A percentile compares a stretch with the other conserved stretches of the same genome.
These are phyloP conservation scores for Lutjanus argentimaculatus DNA, from an alignment of 2,797 vertebrate species.

Conservation along the genomic window DNA sequence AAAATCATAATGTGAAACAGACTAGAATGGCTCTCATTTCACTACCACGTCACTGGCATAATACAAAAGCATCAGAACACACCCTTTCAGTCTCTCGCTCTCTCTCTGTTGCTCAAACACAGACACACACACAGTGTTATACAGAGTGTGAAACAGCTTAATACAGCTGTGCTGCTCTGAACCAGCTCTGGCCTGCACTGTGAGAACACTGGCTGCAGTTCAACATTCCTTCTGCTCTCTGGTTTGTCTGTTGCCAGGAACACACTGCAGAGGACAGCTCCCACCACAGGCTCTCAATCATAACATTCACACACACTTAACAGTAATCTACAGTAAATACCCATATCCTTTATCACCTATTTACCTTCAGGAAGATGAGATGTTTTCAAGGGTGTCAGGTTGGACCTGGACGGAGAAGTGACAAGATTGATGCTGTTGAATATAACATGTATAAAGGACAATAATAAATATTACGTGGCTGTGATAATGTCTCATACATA, in stretches of 20 bases:
- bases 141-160: constrained; percentile 71
- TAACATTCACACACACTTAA: constrained; percentile 64
- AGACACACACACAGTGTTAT: constrained; percentile 39
- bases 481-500: constrained; percentile 36
- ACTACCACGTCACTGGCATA: constrained; percentile 37
- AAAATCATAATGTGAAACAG: constrained; percentile 9
- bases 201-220: constrained; percentile 80
- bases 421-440: constrained; percentile 6
- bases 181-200: constrained; percentile 73
- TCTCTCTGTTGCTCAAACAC: background rate
- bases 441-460: constrained; percentile 1
- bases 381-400: constrained; percentile 66
- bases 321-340: constrained; percentile 46
- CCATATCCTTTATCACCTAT: constrained; percentile 16
- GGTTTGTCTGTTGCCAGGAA: constrained; percentile 72
- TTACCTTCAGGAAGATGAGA: constrained; percentile 51
- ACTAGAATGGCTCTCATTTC: constrained; percentile 22
- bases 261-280: constrained; percentile 70
- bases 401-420: constrained; percentile 39
- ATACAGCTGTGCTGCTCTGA: constrained; percentile 73
- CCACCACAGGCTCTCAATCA: constrained; percentile 67
- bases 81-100: background rate
- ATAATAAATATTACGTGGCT: background rate
- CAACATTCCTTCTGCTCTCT: constrained; percentile 81
- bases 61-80: constrained; percentile 52